Evolutionary conservation across 1,140 invertebrate species (phyloP).

Genomic region (Philotrypesis tridentata): DNA sequence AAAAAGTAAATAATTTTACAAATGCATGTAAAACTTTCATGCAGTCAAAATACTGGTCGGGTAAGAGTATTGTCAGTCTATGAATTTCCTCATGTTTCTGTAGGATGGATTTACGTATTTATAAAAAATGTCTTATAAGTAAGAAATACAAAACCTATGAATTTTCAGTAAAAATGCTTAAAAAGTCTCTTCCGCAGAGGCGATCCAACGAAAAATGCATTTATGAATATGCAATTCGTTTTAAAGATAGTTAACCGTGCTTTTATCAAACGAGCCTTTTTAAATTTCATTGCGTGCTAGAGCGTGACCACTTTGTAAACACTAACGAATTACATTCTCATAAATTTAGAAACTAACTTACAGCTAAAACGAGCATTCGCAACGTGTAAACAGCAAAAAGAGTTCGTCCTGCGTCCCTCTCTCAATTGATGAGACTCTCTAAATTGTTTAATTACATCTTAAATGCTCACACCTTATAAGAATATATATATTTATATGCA

Average conservation of each 20-base stretch:
- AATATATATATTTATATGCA: conserved; percentile 49
- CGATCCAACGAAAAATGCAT: conserved; percentile 44
- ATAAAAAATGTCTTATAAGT: conserved; percentile 35
- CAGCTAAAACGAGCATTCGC: conserved; percentile 19
- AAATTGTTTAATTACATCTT: conserved; percentile 21
- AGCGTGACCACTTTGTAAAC: conserved; percentile 39
- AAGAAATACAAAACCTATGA: conserved; percentile 29
- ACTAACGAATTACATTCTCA: conserved; percentile 45
- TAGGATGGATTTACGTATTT: conserved; percentile 30
- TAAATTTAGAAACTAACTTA: conserved; percentile 42
- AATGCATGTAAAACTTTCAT: conserved; percentile 16
- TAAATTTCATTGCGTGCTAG: conserved; percentile 33
- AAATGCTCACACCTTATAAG: conserved; percentile 40
- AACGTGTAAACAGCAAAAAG: conserved; percentile 31
- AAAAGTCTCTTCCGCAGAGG: conserved; percentile 42
- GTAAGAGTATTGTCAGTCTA: conserved; percentile 49
- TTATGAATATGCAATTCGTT: conserved; percentile 30
- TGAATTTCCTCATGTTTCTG: conserved; percentile 18
- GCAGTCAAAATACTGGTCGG: conserved; percentile 47
- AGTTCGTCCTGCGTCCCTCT: neutral
- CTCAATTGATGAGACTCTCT: conserved; percentile 11
- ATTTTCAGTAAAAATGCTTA: conserved; percentile 29
- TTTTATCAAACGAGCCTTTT: conserved; percentile 12
- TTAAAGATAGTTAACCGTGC: conserved; percentile 3
- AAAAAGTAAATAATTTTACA: neutral